phyloP scores from a whole-genome alignment of 2,797 vertebrate species.

The Sebastes taczanowskii region DNA sequence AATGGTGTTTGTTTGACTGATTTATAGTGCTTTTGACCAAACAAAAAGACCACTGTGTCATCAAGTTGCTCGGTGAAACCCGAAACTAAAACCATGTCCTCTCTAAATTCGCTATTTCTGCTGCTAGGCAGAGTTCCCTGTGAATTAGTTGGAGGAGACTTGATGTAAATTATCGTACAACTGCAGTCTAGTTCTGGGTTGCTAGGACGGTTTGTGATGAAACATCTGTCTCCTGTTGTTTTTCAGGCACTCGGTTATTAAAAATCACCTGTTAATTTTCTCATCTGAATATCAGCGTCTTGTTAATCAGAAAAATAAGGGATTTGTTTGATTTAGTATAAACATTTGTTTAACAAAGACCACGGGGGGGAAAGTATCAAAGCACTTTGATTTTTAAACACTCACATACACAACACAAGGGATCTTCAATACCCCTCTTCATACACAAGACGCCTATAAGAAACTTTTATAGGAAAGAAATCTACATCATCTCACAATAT shows the following conservation, averaged over 20 bases:
- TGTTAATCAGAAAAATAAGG: not conserved
- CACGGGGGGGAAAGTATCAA: constrained; percentile 13
- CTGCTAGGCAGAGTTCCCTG: not conserved
- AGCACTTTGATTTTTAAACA: constrained; percentile 26
- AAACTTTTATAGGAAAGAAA: constrained; percentile 47
- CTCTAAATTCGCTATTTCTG: not conserved
- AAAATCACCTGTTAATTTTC: not conserved
- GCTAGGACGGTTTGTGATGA: not conserved
- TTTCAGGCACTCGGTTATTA: constrained; percentile 9
- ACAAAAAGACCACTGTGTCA: not conserved
- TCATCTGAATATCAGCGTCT: not conserved
- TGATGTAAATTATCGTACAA: not conserved
- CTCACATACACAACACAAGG: constrained; percentile 33
- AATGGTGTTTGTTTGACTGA: not conserved
- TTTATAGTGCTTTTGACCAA: not conserved
- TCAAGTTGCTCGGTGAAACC: not conserved
- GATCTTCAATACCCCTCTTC: constrained; percentile 12
- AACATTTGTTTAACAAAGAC: constrained; percentile 3
- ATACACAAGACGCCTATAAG: constrained; percentile 11
- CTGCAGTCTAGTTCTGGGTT: not conserved
- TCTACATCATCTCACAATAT: constrained; percentile 68
- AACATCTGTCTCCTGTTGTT: not conserved
- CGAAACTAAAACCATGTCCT: not conserved
- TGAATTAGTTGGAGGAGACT: not conserved
- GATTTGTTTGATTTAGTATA: constrained; percentile 11